phyloP scores from a whole-genome alignment of 2,888 invertebrate species.

The Athetis lepigone region DNA sequence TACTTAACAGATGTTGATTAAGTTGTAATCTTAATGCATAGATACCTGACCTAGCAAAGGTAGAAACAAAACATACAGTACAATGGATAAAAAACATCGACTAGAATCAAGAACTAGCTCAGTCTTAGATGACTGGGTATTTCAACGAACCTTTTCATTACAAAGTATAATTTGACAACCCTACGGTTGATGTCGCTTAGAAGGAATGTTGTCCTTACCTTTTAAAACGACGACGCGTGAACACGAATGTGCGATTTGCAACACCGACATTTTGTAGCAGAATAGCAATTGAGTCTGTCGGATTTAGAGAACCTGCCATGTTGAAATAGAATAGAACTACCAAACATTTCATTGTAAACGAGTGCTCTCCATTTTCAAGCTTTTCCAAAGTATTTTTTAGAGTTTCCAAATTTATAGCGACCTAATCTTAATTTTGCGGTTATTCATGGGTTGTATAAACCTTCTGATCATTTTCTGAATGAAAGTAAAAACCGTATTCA shows the following conservation, averaged over 20 bases:
- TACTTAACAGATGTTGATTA: too few relatives aligned
- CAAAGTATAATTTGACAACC: constrained; percentile 31
- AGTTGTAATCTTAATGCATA: too few relatives aligned
- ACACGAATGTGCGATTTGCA: constrained; percentile 45
- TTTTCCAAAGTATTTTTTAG: neutral
- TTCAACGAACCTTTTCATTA: neutral
- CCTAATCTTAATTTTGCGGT: too few relatives aligned
- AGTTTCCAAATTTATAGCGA: neutral
- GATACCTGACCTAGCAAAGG: too few relatives aligned
- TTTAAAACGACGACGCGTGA: constrained; percentile 61
- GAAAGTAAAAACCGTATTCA: too few relatives aligned
- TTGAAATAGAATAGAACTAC: neutral
- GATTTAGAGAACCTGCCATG: constrained; percentile 1
- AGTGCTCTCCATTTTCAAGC: too few relatives aligned
- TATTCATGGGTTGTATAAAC: too few relatives aligned
- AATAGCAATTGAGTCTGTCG: constrained; percentile 2
- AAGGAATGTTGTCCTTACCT: constrained; percentile 61
- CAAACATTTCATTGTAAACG: too few relatives aligned
- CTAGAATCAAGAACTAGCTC: neutral
- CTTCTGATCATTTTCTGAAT: too few relatives aligned
- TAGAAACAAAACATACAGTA: too few relatives aligned
- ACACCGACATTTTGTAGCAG: constrained; percentile 39
- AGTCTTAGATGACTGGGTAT: neutral
- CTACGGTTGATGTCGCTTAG: constrained; percentile 33
- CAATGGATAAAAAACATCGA: too few relatives aligned